These are phyloP conservation scores for Latrodectus elegans DNA, from an alignment of 2,888 invertebrate species.

Conservation along the genomic window DNA sequence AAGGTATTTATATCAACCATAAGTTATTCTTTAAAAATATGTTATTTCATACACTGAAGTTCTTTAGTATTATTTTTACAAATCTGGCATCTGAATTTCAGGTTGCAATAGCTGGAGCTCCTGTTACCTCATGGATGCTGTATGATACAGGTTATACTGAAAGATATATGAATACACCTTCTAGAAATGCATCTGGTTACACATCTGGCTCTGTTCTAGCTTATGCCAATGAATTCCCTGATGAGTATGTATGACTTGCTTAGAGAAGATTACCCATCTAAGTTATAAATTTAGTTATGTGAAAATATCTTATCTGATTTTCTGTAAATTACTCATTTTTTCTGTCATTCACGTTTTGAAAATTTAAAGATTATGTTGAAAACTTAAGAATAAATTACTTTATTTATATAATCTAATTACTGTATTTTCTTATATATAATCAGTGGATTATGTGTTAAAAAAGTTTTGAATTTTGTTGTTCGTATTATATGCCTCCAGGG, in stretches of 20 bases:
- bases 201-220: constrained; percentile 88
- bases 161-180: constrained; percentile 93
- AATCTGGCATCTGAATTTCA: constrained; percentile 72
- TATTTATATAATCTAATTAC: no score
- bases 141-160: constrained; percentile 99
- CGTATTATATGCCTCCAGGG: no score
- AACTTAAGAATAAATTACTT: no score
- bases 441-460: no score
- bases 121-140: constrained; percentile 96
- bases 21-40: neutral
- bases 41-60: neutral
- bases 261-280: neutral
- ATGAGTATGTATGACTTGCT: constrained; percentile 83
- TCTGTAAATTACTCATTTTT: no score
- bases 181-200: constrained; percentile 86
- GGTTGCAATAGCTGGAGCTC: constrained; percentile 95
- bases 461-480: no score
- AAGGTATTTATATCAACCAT: constrained; percentile 76
- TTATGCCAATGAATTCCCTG: constrained; percentile 90
- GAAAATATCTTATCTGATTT: no score
- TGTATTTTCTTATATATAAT: no score
- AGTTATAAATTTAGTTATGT: no score
- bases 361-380: no score
- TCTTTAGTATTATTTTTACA: neutral
- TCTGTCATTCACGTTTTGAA: no score